Percentiles rank a stretch among this genome's conserved stretches.
These are phyloP conservation scores for Anagyrus pseudococci DNA, from an alignment of 2,888 invertebrate genomes.

Conservation along the genomic window DNA sequence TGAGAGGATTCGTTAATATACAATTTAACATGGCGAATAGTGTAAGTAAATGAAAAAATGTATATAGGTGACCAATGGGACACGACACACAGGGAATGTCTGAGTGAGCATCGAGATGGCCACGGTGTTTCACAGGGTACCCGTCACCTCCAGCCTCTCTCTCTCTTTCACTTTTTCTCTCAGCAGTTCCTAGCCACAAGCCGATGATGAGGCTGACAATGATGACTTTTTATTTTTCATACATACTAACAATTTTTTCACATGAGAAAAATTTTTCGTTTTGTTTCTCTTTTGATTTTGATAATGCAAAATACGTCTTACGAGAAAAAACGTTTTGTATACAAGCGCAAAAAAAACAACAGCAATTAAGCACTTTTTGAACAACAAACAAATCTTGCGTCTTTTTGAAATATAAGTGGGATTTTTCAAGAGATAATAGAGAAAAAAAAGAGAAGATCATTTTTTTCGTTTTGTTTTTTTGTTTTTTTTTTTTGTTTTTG, in stretches of 20 bases:
- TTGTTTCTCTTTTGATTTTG: constrained; percentile 1
- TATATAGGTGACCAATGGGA: constrained; percentile 46
- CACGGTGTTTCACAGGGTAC: constrained; percentile 40
- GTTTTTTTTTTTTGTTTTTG: constrained; percentile 12
- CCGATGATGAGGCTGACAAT: constrained; percentile 35
- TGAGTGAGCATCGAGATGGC: constrained; percentile 47
- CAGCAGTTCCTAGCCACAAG: constrained; percentile 33
- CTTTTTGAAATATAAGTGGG: no score
- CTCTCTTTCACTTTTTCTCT: constrained; percentile 24
- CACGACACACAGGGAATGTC: constrained; percentile 36
- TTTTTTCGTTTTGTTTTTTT: constrained; percentile 6
- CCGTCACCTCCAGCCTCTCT: constrained; percentile 49
- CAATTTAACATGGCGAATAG: not conserved
- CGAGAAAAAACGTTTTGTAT: constrained; percentile 36
- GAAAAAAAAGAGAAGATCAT: constrained; percentile 4
- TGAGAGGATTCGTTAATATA: not conserved
- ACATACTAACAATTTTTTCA: constrained; percentile 3
- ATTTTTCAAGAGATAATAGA: constrained; percentile 22
- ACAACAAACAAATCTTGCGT: constrained; percentile 5
- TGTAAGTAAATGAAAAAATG: constrained; percentile 16
- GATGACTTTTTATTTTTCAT: not conserved
- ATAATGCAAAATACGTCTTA: constrained; percentile 26
- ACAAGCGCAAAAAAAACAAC: constrained; percentile 14
- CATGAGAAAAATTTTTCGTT: constrained; percentile 2
- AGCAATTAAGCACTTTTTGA: constrained; percentile 25